These are phyloP conservation scores for Calyptommatus sinebrachiatus DNA, from an alignment of 2,113 vertebrate genomes.

Conservation along the genomic window DNA sequence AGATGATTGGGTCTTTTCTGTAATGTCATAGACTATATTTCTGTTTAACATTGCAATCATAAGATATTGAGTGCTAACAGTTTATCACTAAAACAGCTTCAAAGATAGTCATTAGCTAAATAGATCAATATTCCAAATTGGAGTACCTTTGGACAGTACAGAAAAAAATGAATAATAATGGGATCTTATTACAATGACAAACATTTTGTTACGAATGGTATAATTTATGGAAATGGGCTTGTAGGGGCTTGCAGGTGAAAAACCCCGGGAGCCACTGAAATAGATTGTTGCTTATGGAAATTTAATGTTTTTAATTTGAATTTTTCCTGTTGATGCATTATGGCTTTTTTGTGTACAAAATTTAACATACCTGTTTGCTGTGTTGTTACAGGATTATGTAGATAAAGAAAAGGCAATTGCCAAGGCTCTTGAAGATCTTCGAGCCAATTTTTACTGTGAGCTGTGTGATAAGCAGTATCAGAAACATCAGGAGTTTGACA, in stretches of 20 bases:
- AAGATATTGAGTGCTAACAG: background rate
- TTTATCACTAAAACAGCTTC: background rate
- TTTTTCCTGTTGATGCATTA: background rate
- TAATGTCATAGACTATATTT: background rate
- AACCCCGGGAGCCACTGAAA: too few relatives aligned
- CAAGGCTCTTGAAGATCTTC: conserved; percentile 95
- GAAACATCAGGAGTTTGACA: conserved; percentile 98
- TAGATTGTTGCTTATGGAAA: background rate
- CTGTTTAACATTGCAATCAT: background rate
- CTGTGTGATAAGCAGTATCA: conserved; percentile 99
- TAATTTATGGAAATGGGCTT: too few relatives aligned
- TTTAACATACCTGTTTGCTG: conserved; percentile 31
- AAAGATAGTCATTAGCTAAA: background rate
- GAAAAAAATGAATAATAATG: too few relatives aligned
- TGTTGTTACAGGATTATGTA: conserved; percentile 83
- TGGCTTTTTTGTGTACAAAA: background rate
- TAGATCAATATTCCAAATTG: background rate
- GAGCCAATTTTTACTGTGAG: conserved; percentile 99
- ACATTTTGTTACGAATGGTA: too few relatives aligned
- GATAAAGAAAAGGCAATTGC: conserved; percentile 98
- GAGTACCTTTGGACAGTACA: too few relatives aligned
- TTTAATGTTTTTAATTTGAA: background rate
- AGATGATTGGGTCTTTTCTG: too few relatives aligned
- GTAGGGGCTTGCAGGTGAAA: too few relatives aligned
- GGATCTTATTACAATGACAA: too few relatives aligned